Evolutionary conservation across 2,888 invertebrate species (phyloP), one percentile per base, ranked within the genome.

Genomic region (Amphiduros pacificus): DNA sequence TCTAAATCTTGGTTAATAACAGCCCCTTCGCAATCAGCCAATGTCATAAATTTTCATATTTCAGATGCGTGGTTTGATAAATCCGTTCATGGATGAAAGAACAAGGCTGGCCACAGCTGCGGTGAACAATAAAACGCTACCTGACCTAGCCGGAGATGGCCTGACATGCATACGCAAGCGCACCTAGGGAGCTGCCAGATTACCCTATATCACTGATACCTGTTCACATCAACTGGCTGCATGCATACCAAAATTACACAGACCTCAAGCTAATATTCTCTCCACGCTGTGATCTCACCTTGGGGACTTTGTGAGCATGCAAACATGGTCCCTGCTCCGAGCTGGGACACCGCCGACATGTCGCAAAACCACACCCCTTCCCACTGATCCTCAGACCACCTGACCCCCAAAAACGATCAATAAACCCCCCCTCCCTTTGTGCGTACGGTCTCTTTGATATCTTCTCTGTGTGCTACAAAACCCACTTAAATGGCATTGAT

Each of bases 51-150:
- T 51, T 51, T 51, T 51, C 51, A 51, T 51, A 51, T 51, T 51
- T n/a, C n/a, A n/a, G n/a, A n/a, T n/a, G n/a, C n/a, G n/a, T n/a
- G n/a, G 51, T 27, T 51, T 54, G 54, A 54, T 54, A 36, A 54
- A 54, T 54, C 32, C 27, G 36, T 54, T 54, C 54, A 54, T 36
- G 54, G 22, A 32, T 22, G 32, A 36, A n/a, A 14, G 54, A 22
- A 27, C 9, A 20, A 6, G 28, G 28, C 26, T 9, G 29, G 28
- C 52, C 20, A 31, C 27, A 29, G 31, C 36, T 36, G 54, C 28
- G 52, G 54, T 54, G n/a, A 36, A 54, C 54, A 54, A 32, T 54
- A 54, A 54, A 54, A 54, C 22, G 36, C 54, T 36, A 54, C 54
- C 54, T 54, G 54, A 36, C 54, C 32, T 24, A 24, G 24, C 28